Evolutionary conservation across 1,140 invertebrate species (phyloP).

Genomic region (Melitaea cinxia): DNA sequence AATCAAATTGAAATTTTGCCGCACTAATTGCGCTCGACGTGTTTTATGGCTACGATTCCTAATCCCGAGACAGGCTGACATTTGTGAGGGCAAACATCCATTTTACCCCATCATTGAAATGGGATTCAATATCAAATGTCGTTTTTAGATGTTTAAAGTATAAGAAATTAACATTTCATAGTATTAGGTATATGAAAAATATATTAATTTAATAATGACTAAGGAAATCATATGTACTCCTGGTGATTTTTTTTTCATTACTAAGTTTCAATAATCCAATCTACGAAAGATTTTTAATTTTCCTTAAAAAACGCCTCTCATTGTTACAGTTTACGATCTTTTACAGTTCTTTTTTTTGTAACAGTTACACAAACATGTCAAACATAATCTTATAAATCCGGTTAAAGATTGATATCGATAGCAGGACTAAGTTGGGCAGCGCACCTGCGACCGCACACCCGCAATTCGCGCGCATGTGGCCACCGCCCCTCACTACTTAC

Average conservation of each 20-base stretch:
- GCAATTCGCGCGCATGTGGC: constrained; percentile 12
- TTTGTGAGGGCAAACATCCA: constrained; percentile 43
- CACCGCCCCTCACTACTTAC: constrained; percentile 9
- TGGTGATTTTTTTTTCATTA: too few species aligned
- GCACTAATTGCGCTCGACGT: constrained; percentile 73
- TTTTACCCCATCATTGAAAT: constrained; percentile 26
- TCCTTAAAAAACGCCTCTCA: too few species aligned
- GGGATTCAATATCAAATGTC: not conserved
- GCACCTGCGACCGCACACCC: constrained; percentile 34
- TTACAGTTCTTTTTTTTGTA: not conserved
- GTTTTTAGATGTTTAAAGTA: not conserved
- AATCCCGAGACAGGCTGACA: constrained; percentile 57
- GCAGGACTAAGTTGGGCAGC: constrained; percentile 20
- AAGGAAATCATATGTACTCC: too few species aligned
- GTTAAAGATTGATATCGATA: constrained; percentile 30
- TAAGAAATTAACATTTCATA: not conserved
- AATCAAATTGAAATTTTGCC: constrained; percentile 79
- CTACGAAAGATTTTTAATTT: too few species aligned
- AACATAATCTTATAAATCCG: constrained; percentile 29
- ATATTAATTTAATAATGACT: too few species aligned
- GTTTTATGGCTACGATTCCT: constrained; percentile 59
- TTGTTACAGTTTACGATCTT: not conserved
- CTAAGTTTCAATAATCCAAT: too few species aligned
- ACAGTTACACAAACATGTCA: constrained; percentile 19
- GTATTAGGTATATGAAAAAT: too few species aligned